Conservation (phyloP, 2,113 vertebrate genomes). For the Odontesthes bonariensis region DNA sequence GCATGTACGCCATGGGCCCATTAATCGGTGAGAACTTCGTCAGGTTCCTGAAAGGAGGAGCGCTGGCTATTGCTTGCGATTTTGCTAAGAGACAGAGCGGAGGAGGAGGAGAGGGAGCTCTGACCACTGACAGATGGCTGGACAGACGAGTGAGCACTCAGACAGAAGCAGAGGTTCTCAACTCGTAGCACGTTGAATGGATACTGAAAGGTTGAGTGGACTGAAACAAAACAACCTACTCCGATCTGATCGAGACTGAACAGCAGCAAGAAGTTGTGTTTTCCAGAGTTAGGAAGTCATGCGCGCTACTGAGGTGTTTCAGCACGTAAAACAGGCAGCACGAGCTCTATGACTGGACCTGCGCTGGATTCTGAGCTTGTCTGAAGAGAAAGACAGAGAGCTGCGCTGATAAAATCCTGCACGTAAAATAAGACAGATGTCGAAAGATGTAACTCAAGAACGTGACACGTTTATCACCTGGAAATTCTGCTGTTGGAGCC, state of each 20-base stretch:
- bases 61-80: slow-evolving; percentile 80
- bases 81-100: slow-evolving; percentile 63
- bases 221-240: not conserved
- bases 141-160: slow-evolving; percentile 12
- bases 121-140: not conserved
- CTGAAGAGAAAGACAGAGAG: too few species aligned
- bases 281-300: not conserved
- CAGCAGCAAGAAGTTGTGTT: not conserved
- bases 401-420: too few species aligned
- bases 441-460: too few species aligned
- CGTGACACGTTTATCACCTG: too few species aligned
- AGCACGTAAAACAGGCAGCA: not conserved
- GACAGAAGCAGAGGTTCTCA: slow-evolving; percentile 3
- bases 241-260: not conserved
- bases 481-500: too few species aligned
- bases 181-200: slow-evolving; percentile 24
- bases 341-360: too few species aligned
- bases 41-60: slow-evolving; percentile 85
- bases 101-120: not conserved
- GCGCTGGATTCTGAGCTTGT: not conserved
- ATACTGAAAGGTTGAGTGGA: not conserved
- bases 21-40: slow-evolving; percentile 87
- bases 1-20: slow-evolving; percentile 86
- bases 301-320: too few species aligned
- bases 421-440: too few species aligned